phyloP scores from a whole-genome alignment of 1,140 invertebrate genomes.

The Antheraea mylitta region DNA sequence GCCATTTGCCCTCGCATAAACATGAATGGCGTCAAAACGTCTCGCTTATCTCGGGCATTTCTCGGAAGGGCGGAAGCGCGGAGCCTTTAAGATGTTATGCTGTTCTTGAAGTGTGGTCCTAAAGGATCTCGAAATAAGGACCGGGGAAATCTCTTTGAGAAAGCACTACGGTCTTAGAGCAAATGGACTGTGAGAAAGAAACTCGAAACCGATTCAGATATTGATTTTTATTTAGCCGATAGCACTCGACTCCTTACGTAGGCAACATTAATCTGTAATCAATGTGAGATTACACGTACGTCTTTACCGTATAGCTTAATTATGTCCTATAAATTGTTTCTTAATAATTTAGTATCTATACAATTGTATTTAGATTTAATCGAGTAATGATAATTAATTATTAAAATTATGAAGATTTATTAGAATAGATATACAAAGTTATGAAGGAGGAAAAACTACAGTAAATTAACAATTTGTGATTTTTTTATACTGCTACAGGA shows the following conservation, averaged over 20 bases:
- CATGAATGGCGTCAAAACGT: conserved; percentile 75
- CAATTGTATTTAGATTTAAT: not conserved
- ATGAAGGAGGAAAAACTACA: too few species aligned
- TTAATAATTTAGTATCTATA: not conserved
- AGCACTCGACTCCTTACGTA: conserved; percentile 33
- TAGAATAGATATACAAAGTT: too few species aligned
- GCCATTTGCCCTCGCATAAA: conserved; percentile 73
- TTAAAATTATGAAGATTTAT: not conserved
- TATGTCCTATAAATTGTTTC: not conserved
- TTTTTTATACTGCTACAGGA: too few species aligned
- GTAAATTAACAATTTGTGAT: too few species aligned
- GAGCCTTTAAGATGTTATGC: conserved; percentile 56
- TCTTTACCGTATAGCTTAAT: not conserved
- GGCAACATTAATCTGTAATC: conserved; percentile 23
- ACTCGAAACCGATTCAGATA: conserved; percentile 66
- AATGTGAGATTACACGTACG: not conserved
- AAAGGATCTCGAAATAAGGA: conserved; percentile 73
- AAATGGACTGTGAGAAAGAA: conserved; percentile 73
- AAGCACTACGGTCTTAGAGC: conserved; percentile 65
- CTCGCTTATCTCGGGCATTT: conserved; percentile 76
- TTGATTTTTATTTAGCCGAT: conserved; percentile 73
- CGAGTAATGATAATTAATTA: not conserved
- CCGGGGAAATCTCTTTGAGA: conserved; percentile 51
- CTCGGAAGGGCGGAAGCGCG: conserved; percentile 69
- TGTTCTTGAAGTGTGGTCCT: conserved; percentile 68